Conservation (phyloP, 2,113 vertebrate genomes). For the Tragulus kanchil region DNA sequence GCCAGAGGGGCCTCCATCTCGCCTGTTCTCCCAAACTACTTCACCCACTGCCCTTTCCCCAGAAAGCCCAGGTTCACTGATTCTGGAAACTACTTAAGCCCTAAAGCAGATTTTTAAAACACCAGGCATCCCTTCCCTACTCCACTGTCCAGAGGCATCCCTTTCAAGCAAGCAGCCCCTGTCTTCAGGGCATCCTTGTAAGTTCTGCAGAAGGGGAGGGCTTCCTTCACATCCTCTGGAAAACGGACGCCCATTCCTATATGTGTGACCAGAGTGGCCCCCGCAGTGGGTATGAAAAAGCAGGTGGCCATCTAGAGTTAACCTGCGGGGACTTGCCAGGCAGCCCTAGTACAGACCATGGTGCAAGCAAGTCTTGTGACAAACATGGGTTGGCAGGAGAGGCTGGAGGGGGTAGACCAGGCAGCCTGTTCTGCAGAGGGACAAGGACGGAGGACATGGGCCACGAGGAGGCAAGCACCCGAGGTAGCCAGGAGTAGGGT, state of each 20-base stretch:
- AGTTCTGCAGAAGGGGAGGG: background rate
- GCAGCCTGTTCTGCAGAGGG: background rate
- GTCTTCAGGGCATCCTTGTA: fast-evolving
- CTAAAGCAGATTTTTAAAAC: background rate
- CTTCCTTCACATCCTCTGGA: background rate
- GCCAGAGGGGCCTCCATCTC: background rate
- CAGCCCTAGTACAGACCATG: background rate
- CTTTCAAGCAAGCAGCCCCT: background rate
- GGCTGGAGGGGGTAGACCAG: background rate
- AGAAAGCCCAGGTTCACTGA: background rate
- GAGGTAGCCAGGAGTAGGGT: background rate
- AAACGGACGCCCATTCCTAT: background rate
- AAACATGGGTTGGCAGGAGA: background rate
- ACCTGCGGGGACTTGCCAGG: background rate
- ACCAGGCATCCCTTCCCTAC: background rate
- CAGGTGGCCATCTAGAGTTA: background rate
- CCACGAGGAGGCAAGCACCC: fast-evolving
- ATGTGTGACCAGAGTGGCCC: background rate
- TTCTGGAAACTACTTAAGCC: background rate
- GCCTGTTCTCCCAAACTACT: background rate
- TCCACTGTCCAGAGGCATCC: background rate
- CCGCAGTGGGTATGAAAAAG: background rate
- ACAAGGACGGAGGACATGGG: background rate
- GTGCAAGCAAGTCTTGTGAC: background rate
- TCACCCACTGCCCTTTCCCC: background rate